phyloP scores from a whole-genome alignment of 2,888 invertebrate genomes.

The Drosophila mayaguana region DNA sequence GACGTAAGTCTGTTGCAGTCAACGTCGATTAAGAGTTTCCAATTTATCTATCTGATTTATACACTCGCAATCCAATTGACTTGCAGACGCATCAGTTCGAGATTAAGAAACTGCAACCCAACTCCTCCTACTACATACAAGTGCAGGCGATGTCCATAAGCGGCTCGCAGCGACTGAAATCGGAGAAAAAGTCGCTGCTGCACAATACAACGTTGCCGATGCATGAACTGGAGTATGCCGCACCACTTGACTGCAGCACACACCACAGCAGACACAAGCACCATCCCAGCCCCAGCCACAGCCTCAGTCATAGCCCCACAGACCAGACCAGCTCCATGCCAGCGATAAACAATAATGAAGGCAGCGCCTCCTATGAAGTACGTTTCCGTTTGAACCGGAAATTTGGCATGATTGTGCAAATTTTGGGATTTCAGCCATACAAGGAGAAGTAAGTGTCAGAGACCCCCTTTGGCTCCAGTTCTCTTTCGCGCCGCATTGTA shows the following conservation, averaged over 20 bases:
- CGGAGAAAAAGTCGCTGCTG: slow-evolving; percentile 89
- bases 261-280: slow-evolving; percentile 60
- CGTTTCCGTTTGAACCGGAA: slow-evolving; percentile 83
- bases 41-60: not conserved
- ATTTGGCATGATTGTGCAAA: slow-evolving; percentile 84
- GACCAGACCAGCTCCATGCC: slow-evolving; percentile 41
- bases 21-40: too few relatives aligned
- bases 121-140: slow-evolving; percentile 91
- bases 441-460: slow-evolving; percentile 81
- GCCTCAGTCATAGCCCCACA: slow-evolving; percentile 10
- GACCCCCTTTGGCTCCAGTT: not conserved
- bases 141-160: slow-evolving; percentile 91
- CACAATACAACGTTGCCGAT: slow-evolving; percentile 88
- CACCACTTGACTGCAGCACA: slow-evolving; percentile 65
- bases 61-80: not conserved
- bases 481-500: slow-evolving; percentile 6
- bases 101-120: slow-evolving; percentile 88
- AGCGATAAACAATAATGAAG: slow-evolving; percentile 43
- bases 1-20: slow-evolving; percentile 71
- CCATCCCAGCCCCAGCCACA: slow-evolving; percentile 32
- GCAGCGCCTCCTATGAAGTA: slow-evolving; percentile 70
- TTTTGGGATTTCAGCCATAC: slow-evolving; percentile 82
- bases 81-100: slow-evolving; percentile 88
- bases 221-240: slow-evolving; percentile 53
- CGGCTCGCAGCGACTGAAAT: slow-evolving; percentile 89